These are phyloP conservation scores for Andricus grossulariae DNA, from an alignment of 1,140 invertebrate species.

Conservation along the genomic window DNA sequence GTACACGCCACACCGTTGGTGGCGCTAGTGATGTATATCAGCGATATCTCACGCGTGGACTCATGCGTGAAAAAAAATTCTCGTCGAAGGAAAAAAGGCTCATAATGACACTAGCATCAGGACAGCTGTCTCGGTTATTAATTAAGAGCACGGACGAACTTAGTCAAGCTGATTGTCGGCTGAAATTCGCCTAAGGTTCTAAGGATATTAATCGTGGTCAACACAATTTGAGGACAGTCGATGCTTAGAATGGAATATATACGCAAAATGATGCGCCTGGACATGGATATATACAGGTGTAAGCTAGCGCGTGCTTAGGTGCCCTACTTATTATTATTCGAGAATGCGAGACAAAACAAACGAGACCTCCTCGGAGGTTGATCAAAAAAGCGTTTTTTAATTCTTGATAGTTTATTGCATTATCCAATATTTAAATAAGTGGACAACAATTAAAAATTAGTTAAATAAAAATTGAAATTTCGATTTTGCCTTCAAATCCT, in stretches of 20 bases:
- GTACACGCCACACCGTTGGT: conserved; percentile 58
- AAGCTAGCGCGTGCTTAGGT: no score
- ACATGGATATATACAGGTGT: not conserved
- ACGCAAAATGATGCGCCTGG: conserved; percentile 30
- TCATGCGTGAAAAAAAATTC: conserved; percentile 48
- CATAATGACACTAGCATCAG: conserved; percentile 69
- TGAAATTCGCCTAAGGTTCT: conserved; percentile 64
- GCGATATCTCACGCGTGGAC: conserved; percentile 62
- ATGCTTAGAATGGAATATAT: conserved; percentile 44
- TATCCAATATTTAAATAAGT: no score
- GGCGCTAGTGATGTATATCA: conserved; percentile 68
- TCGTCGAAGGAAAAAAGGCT: conserved; percentile 57
- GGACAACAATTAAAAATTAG: no score
- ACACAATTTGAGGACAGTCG: conserved; percentile 62
- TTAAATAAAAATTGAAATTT: no score
- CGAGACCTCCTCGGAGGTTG: no score
- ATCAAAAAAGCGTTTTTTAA: no score
- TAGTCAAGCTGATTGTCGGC: conserved; percentile 53
- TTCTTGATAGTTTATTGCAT: no score
- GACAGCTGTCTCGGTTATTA: conserved; percentile 72
- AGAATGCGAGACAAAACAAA: no score
- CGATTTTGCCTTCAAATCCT: no score
- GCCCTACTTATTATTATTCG: no score
- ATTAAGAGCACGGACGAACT: conserved; percentile 68
- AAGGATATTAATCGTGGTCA: conserved; percentile 68